Base-by-base conservation (phyloP, 2,113 vertebrate species). In the Labeo catla region DNA sequence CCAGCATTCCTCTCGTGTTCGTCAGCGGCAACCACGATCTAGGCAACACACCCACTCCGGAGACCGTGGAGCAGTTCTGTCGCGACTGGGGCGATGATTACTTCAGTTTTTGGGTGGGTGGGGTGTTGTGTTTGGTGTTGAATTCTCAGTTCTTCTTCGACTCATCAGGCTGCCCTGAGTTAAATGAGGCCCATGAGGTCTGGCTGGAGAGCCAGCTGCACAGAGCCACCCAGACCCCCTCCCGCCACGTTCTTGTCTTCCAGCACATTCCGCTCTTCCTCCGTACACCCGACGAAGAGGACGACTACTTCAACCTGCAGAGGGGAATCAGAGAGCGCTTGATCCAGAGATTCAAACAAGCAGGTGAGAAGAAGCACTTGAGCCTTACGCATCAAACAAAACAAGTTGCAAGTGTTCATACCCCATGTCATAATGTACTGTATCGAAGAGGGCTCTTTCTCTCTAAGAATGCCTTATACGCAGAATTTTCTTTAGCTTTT, bases 1-100 rank as follows among this genome's bases (percentile, higher is more conserved):
- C 91, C 0, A 94, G 95, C 78, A 97, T 99, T 88, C 98, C 98
- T 0, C 90, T 98, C 84, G 95, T 99, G 16, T 95, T 99, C 0
- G 97, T 98, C 94, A 99, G 98, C 19, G 98, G 98, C 86, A 99
- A 99, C 90, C 98, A 99, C 0, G 98, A 99, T 76, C 84, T 99
- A 52, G 97, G 97, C 86, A 98, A 99, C 76, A 68, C 91, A 11
- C 98, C 98, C 6, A 98, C 97, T 0, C 91, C 89, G 0, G 93
- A 94, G 84, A 96, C 95, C 0, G 84, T 99, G 81, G 90, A 94
- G 6, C 91, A 96, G 77, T 99, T 95, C 87, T 94, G 96, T 91
- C 90, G 59, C 8, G 93, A 89, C 1, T 99, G 98, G 98, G 98
- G 98, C 0, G 96, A 99, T 0, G 98, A 99, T 92, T 99, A 98